Conservation (phyloP, 2,113 vertebrate genomes). For the Crotalus helleri region DNA sequence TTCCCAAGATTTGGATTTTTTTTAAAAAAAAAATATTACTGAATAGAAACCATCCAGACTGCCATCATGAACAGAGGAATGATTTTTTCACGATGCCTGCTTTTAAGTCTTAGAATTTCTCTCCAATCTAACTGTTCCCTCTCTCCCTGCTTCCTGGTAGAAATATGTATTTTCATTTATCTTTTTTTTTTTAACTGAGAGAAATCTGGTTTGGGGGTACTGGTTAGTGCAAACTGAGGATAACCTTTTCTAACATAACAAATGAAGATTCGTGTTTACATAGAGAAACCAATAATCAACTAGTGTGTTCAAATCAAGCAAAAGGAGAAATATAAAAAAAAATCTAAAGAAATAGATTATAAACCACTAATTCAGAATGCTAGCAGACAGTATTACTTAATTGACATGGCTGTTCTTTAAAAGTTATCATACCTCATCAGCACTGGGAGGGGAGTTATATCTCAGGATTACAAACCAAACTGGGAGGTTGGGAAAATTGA, state of each 20-base stretch:
- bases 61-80: neutral
- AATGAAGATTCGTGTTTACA: neutral
- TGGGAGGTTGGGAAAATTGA: neutral
- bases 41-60: neutral
- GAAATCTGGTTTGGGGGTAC: neutral
- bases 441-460: neutral
- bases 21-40: neutral
- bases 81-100: neutral
- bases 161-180: neutral
- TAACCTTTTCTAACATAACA: neutral
- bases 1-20: no score
- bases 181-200: neutral
- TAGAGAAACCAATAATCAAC: neutral
- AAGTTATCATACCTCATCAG: neutral
- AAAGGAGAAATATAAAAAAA: neutral
- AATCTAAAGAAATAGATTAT: neutral
- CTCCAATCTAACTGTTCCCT: neutral
- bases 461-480: neutral
- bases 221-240: neutral
- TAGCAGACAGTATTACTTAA: neutral
- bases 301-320: neutral
- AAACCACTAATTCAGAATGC: constrained; percentile 7
- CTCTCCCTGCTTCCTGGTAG: neutral
- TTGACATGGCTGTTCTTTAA: neutral
- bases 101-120: neutral